Base-by-base conservation (phyloP, 2,113 vertebrate species). In the Hucho hucho region DNA sequence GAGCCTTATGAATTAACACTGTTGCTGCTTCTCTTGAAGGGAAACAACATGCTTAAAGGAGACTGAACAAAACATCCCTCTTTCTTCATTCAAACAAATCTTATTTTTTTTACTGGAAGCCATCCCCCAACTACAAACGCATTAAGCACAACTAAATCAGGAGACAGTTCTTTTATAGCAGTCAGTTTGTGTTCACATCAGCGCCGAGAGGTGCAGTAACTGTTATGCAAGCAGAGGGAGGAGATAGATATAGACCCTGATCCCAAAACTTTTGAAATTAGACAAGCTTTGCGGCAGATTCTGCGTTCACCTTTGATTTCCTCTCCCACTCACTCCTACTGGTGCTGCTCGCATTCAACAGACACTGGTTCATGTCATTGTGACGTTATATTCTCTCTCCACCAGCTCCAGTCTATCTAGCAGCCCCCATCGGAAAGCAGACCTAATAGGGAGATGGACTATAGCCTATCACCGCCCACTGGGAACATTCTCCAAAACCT, bases 221-320 rank as follows among this genome's bases (percentile, higher is more conserved):
- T 37, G 69, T 88, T 87, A 88, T 77, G 66, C 86, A 89, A 90
- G 70, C 47, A 73, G 72, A 64, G 67, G 82, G 75, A 49, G 47
- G 47, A 14, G 12, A 47, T 73, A 83, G 75, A 47, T 71, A 56
- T 78, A 74, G 73, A 84, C 70, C 75, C 76, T 82, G 75, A 89
- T 77, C 82, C 37, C 73, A 43, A 80, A 86, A 83, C 83, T 70
- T 67, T 85, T 84, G 71, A 79, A 65, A 72, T 59, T 82, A 76
- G 70, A 82, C 70, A 66, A 82, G 86, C 81, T 91, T 82, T 86
- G 84, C 81, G 73, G 84, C 77, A 87, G 79, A 89, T 67, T 73
- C 73, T 85, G 80, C 78, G 68, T 88, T 89, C 88, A 91, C 87
- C 85, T 90, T 90, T 89, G 85, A 87, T 89, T 83, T 84, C 9